Base-by-base conservation (phyloP, 2,797 vertebrate species). In the Pampus argenteus region DNA sequence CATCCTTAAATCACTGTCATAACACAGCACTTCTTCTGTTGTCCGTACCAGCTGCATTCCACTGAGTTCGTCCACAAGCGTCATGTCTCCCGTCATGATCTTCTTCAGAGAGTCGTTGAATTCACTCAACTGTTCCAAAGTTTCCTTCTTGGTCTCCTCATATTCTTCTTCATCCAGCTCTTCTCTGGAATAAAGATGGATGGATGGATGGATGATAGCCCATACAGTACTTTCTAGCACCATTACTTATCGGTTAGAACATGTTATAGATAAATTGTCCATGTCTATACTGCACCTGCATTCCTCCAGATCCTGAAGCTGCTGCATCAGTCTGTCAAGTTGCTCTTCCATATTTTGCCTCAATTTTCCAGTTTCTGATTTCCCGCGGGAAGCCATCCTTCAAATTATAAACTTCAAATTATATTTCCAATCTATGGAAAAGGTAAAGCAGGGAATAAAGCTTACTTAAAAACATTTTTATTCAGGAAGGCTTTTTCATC, bases 311-410 rank as follows among this genome's bases (percentile, higher is more conserved):
- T 99, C 98, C 71, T 98, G 97, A 48, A 99, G 95, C 71, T 99
- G 98, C 81, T 99, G 98, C 97, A 99, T 97, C 71, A 99, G 86
- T 76, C 98, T 94, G 85, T 99, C 98, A 62, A 99, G 91, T 71
- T 99, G 98, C 79, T 98, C 98, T 78, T 99, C 98, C 93, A 99
- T 95, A 71, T 99, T 99, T 79, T 98, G 97, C 82, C 94, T 97
- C 55, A 99, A 76, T 87, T 98, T 99, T 67, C 95, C 95, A 17
- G 98, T 99, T 92, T 99, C 98, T 2, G 94, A 96, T 92, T 96
- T 96, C 69, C 97, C 98, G 29, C 97, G 96, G 71, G 97, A 99
- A 85, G 98, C 98, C 98, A 99, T 99, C 74, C 78, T 92, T 71
- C n/a, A n/a, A n/a, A n/a, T n/a, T n/a, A n/a, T n/a, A n/a, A n/a